phyloP scores from a whole-genome alignment of 2,113 vertebrate genomes.

The Mungos mungo region DNA sequence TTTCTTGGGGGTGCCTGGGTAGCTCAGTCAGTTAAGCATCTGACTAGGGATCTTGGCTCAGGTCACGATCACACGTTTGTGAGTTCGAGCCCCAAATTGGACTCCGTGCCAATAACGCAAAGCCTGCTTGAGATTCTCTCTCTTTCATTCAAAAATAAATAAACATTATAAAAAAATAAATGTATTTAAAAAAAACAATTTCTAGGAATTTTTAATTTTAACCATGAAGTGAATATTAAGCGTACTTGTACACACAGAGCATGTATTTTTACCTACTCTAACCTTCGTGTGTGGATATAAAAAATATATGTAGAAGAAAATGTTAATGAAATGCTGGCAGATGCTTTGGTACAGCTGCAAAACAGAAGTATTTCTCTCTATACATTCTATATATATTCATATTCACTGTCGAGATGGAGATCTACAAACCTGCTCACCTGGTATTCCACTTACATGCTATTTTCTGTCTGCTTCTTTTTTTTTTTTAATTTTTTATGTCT shows the following conservation, averaged over 20 bases:
- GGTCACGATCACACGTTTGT: too few relatives aligned
- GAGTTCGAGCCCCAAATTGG: too few relatives aligned
- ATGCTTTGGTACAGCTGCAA: constrained; percentile 77
- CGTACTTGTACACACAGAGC: constrained; percentile 72
- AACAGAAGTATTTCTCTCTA: constrained; percentile 74
- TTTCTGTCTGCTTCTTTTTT: constrained; percentile 61
- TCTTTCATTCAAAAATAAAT: too few relatives aligned
- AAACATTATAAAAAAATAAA: too few relatives aligned
- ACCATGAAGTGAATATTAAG: constrained; percentile 56
- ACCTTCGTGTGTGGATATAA: not conserved
- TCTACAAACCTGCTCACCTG: constrained; percentile 64
- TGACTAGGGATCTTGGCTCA: too few relatives aligned
- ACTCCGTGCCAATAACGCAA: too few relatives aligned
- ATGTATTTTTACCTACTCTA: constrained; percentile 73
- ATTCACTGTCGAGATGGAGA: constrained; percentile 35
- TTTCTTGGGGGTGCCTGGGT: not conserved
- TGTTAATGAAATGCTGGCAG: constrained; percentile 78
- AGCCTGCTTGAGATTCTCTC: too few relatives aligned
- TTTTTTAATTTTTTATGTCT: not conserved
- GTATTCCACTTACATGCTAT: constrained; percentile 73
- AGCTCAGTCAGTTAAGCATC: too few relatives aligned
- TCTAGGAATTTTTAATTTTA: constrained; percentile 54
- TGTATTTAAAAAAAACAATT: constrained; percentile 70
- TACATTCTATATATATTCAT: constrained; percentile 49
- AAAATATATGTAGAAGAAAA: constrained; percentile 67